Percentiles rank a stretch among this genome's conserved stretches.
Evolutionary conservation across 2,797 vertebrate species (phyloP).

Genomic region (Xenopus petersii): DNA sequence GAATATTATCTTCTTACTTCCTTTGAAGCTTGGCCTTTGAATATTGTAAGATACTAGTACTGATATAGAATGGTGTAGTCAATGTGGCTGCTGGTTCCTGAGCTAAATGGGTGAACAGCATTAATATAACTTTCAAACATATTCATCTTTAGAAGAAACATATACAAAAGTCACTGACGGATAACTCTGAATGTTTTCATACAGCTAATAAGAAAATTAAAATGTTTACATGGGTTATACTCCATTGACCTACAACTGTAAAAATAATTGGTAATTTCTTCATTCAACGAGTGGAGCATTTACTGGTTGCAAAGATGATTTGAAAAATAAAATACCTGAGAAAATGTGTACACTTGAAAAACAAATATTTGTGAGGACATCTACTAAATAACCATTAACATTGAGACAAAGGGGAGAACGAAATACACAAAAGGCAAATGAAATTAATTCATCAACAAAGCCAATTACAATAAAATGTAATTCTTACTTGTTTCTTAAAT

Average conservation of each 20-base stretch:
- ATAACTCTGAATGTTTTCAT: too few relatives aligned
- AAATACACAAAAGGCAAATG: conserved; percentile 4
- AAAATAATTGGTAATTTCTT: conserved; percentile 1
- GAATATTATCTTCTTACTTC: too few relatives aligned
- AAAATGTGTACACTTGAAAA: background rate
- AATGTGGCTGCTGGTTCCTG: too few relatives aligned
- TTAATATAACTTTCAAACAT: too few relatives aligned
- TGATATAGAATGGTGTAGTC: too few relatives aligned
- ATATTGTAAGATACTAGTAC: too few relatives aligned
- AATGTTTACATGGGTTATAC: too few relatives aligned
- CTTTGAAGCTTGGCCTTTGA: too few relatives aligned
- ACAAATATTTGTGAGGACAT: background rate
- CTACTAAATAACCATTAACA: conserved; percentile 5
- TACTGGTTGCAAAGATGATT: background rate
- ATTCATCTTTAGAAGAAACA: too few relatives aligned
- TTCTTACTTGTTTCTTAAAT: conserved; percentile 5
- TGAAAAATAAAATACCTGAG: background rate
- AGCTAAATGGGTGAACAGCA: too few relatives aligned
- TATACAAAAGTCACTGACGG: background rate
- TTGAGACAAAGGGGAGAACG: conserved; percentile 13
- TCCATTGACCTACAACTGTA: background rate
- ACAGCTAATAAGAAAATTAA: too few relatives aligned
- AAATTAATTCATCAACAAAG: conserved; percentile 9
- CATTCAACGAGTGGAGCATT: background rate
- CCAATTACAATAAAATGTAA: conserved; percentile 12